Evolutionary conservation across 2,113 vertebrate genomes (phyloP).

Genomic region (Grallaria varia): DNA sequence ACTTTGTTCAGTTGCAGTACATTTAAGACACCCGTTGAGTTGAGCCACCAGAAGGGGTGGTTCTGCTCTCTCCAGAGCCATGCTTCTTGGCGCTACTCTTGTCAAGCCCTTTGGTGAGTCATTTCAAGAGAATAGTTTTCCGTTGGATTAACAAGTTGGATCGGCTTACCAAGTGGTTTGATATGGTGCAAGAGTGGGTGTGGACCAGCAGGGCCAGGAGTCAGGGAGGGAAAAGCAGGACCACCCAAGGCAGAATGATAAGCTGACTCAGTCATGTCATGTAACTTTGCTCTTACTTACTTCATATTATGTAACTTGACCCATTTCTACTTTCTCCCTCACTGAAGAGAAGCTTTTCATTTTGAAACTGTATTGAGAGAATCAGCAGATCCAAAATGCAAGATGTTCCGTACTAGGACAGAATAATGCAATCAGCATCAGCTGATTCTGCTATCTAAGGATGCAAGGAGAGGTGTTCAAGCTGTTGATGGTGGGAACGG

Average conservation of each 20-base stretch:
- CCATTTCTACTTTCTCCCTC: neutral
- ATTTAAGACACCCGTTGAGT: rapidly evolving
- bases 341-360: neutral
- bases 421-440: neutral
- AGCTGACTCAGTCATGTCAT: neutral
- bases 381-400: neutral
- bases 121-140: conserved; percentile 15
- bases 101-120: conserved; percentile 31
- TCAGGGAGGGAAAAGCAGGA: conserved; percentile 15
- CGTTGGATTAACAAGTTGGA: conserved; percentile 36
- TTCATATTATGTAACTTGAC: neutral
- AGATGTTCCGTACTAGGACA: neutral
- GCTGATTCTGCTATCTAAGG: neutral
- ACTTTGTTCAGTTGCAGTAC: rapidly evolving
- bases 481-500: neutral
- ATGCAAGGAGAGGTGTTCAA: neutral
- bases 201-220: conserved; percentile 10
- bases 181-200: conserved; percentile 62
- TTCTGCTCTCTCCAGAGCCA: neutral
- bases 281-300: neutral
- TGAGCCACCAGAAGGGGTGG: neutral
- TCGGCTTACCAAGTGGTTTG: neutral
- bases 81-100: neutral
- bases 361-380: neutral
- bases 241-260: conserved; percentile 5